Evolutionary conservation across 2,797 vertebrate species (phyloP).

Genomic region (Orientallactaga sibirica): DNA sequence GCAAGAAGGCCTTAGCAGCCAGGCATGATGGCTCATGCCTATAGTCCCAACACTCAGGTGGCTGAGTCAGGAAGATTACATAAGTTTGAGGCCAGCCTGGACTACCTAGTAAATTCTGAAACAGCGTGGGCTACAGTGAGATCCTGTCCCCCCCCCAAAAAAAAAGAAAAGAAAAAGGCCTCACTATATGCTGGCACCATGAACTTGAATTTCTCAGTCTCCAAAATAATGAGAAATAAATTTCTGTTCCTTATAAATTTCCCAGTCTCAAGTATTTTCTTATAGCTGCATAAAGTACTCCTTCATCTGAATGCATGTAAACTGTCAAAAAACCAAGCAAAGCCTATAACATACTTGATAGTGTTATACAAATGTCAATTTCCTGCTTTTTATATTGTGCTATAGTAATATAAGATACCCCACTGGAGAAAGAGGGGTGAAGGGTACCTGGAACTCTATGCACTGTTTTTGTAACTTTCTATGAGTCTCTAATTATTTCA

Average conservation of each 20-base stretch:
- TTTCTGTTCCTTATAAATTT: neutral
- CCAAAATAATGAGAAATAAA: neutral
- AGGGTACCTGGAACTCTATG: neutral
- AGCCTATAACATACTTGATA: neutral
- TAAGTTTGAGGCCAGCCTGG: neutral
- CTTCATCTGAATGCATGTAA: neutral
- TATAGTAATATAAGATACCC: neutral
- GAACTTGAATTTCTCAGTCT: neutral
- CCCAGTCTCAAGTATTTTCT: neutral
- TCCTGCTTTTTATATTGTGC: neutral
- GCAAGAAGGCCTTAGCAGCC: neutral
- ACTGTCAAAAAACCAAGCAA: neutral
- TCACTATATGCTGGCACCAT: neutral
- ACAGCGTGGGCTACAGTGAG: neutral
- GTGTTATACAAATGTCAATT: neutral
- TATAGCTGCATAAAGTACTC: neutral
- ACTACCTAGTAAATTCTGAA: neutral
- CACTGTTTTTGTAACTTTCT: slow-evolving; percentile 44
- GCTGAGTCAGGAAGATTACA: neutral
- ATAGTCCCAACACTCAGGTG: neutral
- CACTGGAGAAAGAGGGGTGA: neutral
- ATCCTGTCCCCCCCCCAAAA: neutral
- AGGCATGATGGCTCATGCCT: neutral
- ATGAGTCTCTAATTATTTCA: slow-evolving; percentile 44
- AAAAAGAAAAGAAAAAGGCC: neutral